These are phyloP conservation scores for Eciton burchellii DNA, from an alignment of 1,140 invertebrate species.

Conservation along the genomic window DNA sequence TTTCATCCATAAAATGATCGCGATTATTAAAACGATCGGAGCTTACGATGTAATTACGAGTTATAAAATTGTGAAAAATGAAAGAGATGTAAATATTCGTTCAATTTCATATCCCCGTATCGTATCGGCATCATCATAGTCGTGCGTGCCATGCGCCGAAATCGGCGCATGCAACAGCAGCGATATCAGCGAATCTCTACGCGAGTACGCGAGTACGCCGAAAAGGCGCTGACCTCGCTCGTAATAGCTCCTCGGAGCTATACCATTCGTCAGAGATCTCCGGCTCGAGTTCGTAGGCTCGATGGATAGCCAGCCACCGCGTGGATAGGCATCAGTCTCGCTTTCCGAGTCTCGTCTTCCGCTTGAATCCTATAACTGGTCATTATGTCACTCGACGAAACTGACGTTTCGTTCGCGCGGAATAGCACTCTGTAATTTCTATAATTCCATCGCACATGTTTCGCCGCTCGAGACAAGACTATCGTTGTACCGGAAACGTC, in stretches of 20 bases:
- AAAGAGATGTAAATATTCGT: too few relatives aligned
- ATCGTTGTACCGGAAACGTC: not conserved
- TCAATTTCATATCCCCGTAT: too few relatives aligned
- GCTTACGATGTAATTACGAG: too few relatives aligned
- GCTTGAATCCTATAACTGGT: too few relatives aligned
- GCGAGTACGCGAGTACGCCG: not conserved
- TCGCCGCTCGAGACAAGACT: not conserved
- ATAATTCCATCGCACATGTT: not conserved
- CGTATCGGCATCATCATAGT: too few relatives aligned
- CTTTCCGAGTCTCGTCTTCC: too few relatives aligned
- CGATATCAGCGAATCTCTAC: not conserved
- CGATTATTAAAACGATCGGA: too few relatives aligned
- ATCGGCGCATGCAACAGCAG: conserved; percentile 5
- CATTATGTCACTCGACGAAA: conserved; percentile 29
- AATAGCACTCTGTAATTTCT: conserved; percentile 31
- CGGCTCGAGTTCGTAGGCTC: conserved; percentile 20
- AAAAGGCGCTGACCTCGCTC: conserved; percentile 33
- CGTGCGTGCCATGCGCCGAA: not conserved
- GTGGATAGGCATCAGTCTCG: too few relatives aligned
- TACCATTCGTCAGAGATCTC: conserved; percentile 27
- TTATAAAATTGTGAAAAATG: too few relatives aligned
- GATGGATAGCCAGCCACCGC: conserved; percentile 10
- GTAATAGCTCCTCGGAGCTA: conserved; percentile 2
- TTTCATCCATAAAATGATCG: too few relatives aligned
- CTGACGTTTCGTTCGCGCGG: conserved; percentile 3